A percentile compares a stretch with the other conserved stretches of the same genome.
Evolutionary conservation across 2,113 vertebrate genomes (phyloP).

Genomic region (Macaca mulatta): DNA sequence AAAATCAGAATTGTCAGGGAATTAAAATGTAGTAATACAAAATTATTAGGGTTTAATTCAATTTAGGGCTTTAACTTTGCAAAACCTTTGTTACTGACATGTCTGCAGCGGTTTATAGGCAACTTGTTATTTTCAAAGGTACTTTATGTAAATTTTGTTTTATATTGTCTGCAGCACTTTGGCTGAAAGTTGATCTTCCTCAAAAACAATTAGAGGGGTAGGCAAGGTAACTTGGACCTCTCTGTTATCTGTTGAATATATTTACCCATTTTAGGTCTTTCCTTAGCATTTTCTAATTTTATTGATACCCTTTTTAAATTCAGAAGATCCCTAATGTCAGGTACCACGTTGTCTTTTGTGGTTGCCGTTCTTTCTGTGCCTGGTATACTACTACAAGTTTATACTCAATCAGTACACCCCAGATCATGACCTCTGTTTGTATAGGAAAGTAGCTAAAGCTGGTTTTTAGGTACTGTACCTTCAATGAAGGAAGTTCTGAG

Average conservation of each 20-base stretch:
- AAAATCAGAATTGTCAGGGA: slow-evolving; percentile 42
- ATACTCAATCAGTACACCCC: background rate
- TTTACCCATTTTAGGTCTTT: background rate
- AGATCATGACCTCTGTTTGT: background rate
- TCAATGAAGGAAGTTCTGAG: background rate
- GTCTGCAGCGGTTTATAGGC: background rate
- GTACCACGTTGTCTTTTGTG: background rate
- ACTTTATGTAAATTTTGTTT: slow-evolving; percentile 8
- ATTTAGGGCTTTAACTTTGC: background rate
- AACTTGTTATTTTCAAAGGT: background rate
- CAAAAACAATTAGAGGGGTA: background rate
- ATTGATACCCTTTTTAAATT: background rate
- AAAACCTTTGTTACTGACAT: slow-evolving; percentile 34
- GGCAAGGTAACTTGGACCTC: background rate
- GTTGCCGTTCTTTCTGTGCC: background rate
- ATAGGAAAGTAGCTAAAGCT: background rate
- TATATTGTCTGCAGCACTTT: background rate
- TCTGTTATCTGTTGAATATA: background rate
- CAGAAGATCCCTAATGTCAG: background rate
- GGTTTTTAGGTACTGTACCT: background rate
- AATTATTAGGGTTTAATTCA: slow-evolving; percentile 42
- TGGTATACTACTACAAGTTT: background rate
- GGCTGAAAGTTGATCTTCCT: slow-evolving; percentile 28
- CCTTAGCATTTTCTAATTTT: slow-evolving; percentile 34
- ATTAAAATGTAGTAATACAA: slow-evolving; percentile 15